Evolutionary conservation across 2,797 vertebrate genomes (phyloP), one percentile per base, ranked within the genome.

Genomic region (Manis pentadactyla): DNA sequence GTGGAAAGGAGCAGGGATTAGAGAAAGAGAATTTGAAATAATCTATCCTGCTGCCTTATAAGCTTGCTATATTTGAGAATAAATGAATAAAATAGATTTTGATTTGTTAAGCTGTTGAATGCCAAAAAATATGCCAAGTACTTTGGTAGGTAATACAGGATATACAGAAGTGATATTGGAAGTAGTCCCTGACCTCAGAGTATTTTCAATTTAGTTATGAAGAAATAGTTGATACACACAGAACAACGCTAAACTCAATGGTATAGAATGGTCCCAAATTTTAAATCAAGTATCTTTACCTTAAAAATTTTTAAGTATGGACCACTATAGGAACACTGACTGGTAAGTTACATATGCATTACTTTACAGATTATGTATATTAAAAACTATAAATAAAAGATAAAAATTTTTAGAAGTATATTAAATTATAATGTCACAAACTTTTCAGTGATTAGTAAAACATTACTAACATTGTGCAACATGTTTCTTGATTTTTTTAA

Each of bases 61-160:
- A 86, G 66, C 10, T 74, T 74, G 86, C 39, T 86, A 10, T 53
- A 69, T 15, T 42, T 77, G 29, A 90, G 37, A 84, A 87, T 51
- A 74, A 90, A 81, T 34, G 8, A 95, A 53, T 78, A 94, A 93
- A 71, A 42, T 0, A 69, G 46, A 84, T 3, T 13, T 93, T 96
- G 64, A 74, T n/a, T 90, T 84, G 74, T 77, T 55, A 85, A 90
- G 77, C 31, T 88, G 39, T 23, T 39, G 42, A 59, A 19, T 49
- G 51, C 15, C 39, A 59, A 94, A 82, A 61, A 10, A 34, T 71
- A 61, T 18, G 53, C 31, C 46, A 78, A 83, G 83, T n/a, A 18
- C 46, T 37, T 37, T 46, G 12, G 55, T 46, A 73, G 15, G 55
- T 68, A 90, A 75, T 10, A 51, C 0, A 86, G 9, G 34, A 37